Percentiles rank a stretch among this genome's conserved stretches.
These are phyloP conservation scores for Pteropus alecto DNA, from an alignment of 2,113 vertebrate species.

Conservation along the genomic window DNA sequence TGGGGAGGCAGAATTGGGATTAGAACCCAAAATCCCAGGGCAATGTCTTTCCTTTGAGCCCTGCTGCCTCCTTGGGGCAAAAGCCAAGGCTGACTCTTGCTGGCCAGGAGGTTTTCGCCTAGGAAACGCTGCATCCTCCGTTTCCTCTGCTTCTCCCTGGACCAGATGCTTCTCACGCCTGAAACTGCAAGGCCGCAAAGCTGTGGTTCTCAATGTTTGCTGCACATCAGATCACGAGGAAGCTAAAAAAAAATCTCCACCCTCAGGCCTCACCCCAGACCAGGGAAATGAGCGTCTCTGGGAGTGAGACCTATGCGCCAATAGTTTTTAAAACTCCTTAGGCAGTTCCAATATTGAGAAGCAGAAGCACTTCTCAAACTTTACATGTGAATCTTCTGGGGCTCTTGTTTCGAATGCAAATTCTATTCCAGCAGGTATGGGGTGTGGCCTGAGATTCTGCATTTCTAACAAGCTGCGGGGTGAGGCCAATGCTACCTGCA, in stretches of 20 bases:
- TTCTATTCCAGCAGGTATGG: background rate
- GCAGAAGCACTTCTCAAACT: background rate
- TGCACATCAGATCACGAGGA: accelerated
- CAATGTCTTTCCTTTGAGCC: background rate
- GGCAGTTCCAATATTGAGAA: background rate
- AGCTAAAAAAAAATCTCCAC: background rate
- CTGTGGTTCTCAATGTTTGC: accelerated
- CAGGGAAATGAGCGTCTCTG: background rate
- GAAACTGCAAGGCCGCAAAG: background rate
- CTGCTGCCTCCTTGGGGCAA: background rate
- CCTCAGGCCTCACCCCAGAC: background rate
- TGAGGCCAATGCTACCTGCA: no score
- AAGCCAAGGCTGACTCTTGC: background rate
- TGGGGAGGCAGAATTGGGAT: background rate
- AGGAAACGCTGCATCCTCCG: background rate
- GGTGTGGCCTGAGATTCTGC: background rate
- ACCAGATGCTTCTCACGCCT: background rate
- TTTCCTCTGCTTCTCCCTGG: background rate
- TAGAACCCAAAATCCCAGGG: background rate
- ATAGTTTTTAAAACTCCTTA: background rate
- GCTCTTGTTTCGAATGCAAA: background rate
- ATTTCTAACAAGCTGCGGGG: background rate
- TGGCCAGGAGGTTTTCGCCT: background rate
- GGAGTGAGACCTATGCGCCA: background rate
- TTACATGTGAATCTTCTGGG: background rate